These are phyloP conservation scores for Xenus cinereus DNA, from an alignment of 2,113 vertebrate species.

Conservation along the genomic window DNA sequence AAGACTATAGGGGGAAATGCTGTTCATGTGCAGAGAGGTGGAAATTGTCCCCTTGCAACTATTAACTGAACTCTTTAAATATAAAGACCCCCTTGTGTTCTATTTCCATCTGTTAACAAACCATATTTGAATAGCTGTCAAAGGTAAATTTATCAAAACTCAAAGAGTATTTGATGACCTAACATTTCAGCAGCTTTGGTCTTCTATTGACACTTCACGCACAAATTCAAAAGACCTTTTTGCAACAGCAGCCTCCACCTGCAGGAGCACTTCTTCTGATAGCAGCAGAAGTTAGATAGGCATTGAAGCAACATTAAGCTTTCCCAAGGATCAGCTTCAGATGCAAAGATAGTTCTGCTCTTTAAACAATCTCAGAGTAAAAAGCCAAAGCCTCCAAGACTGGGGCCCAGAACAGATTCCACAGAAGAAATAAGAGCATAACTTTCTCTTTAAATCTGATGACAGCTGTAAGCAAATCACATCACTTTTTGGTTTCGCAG, in stretches of 20 bases:
- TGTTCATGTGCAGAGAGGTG: background rate
- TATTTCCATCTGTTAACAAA: background rate
- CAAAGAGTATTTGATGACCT: background rate
- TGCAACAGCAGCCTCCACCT: background rate
- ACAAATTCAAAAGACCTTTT: background rate
- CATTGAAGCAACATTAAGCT: background rate
- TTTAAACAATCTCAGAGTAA: background rate
- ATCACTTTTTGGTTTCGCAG: background rate
- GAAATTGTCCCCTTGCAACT: background rate
- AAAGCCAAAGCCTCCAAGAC: background rate
- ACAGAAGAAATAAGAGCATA: background rate
- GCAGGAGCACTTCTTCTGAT: background rate
- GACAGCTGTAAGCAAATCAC: background rate
- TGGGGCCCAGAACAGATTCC: background rate
- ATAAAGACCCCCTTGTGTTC: rapidly evolving
- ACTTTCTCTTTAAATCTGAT: background rate
- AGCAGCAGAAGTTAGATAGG: background rate
- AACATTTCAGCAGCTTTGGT: background rate
- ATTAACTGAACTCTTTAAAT: background rate
- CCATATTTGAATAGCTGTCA: background rate
- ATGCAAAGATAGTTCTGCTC: background rate
- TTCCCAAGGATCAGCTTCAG: background rate
- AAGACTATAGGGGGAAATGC: background rate
- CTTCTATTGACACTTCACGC: background rate
- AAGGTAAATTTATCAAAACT: background rate